Conservation (phyloP, 2,113 vertebrate genomes). For the Corvus cornix region DNA sequence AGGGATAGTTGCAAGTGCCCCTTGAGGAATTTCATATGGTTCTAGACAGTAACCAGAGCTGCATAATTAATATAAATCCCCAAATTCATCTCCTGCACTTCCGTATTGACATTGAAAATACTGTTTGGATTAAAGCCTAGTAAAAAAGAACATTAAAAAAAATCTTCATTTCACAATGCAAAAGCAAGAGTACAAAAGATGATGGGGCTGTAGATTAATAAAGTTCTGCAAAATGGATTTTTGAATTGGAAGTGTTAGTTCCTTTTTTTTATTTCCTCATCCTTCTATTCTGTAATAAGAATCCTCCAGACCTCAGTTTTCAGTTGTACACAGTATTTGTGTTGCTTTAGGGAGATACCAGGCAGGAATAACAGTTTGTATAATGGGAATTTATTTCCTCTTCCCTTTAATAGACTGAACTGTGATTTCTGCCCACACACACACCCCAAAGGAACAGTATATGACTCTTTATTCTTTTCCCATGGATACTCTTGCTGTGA, state of each 20-base stretch:
- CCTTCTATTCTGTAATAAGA: background rate
- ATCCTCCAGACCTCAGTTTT: background rate
- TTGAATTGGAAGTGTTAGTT: background rate
- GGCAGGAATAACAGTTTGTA: background rate
- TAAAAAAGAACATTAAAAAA: background rate
- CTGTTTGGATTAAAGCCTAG: background rate
- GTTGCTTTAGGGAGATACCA: background rate
- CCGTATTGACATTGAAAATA: background rate
- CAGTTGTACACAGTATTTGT: background rate
- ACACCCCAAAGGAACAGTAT: background rate
- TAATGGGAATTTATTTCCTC: background rate
- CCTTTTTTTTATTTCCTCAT: background rate
- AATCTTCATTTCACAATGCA: background rate
- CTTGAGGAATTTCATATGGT: background rate
- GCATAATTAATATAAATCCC: background rate
- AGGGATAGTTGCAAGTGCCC: background rate
- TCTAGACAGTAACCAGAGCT: background rate
- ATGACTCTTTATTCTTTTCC: background rate
- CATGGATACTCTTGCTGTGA: background rate
- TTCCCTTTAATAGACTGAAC: background rate
- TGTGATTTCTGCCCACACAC: background rate
- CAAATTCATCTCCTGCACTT: background rate
- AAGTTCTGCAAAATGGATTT: background rate
- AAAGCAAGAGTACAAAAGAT: background rate
- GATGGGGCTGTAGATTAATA: background rate